Evolutionary conservation across 2,888 invertebrate species (phyloP).

Genomic region (Parnassius smintheus): DNA sequence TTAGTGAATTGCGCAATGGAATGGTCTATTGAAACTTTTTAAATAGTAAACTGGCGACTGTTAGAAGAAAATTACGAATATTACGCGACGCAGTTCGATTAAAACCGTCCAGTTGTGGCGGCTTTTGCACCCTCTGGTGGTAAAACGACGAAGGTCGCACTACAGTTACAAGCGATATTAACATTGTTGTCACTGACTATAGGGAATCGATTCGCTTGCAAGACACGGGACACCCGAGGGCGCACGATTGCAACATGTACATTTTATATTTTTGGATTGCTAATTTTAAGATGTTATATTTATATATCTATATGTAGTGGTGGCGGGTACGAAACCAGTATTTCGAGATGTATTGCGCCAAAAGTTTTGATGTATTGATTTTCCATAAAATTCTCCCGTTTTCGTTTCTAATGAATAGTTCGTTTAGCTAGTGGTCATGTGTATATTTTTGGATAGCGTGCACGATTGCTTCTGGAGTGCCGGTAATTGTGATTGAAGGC

Average conservation of each 20-base stretch:
- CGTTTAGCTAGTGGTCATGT: conserved; percentile 79
- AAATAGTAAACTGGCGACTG: conserved; percentile 36
- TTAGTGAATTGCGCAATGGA: conserved; percentile 29
- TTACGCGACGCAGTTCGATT: conserved; percentile 73
- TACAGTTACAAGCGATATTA: conserved; percentile 51
- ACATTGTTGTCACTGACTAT: conserved; percentile 40
- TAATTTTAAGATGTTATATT: conserved; percentile 82
- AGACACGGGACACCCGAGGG: conserved; percentile 64
- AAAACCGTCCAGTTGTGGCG: conserved; percentile 78
- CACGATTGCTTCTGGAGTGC: conserved; percentile 73
- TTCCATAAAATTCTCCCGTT: conserved; percentile 70
- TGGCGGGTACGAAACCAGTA: conserved; percentile 77
- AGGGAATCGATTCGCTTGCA: conserved; percentile 53
- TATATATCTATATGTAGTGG: conserved; percentile 80
- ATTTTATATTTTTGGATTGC: conserved; percentile 82
- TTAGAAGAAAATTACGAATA: conserved; percentile 39
- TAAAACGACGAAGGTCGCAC: conserved; percentile 60
- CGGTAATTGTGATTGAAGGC: conserved; percentile 42
- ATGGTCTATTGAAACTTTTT: conserved; percentile 34
- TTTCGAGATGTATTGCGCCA: conserved; percentile 78
- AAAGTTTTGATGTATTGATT: conserved; percentile 80
- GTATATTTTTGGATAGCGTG: conserved; percentile 76
- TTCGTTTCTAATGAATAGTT: conserved; percentile 65
- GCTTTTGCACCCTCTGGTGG: conserved; percentile 73
- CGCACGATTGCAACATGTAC: conserved; percentile 77